Conservation (phyloP, 2,888 invertebrate genomes). For the Diplolepis rosae region DNA sequence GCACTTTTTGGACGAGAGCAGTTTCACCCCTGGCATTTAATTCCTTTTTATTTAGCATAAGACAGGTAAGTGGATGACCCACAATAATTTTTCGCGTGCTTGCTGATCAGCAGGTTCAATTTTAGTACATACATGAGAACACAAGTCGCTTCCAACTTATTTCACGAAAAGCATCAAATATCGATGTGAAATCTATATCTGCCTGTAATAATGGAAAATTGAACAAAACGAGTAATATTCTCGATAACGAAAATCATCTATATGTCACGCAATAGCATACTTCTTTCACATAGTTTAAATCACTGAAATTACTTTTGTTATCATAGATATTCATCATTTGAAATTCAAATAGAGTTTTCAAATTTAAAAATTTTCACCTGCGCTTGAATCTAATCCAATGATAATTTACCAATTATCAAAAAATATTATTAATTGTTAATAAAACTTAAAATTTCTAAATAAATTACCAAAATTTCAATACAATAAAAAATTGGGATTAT, state of each 20-base stretch:
- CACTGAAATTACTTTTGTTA: constrained; percentile 18
- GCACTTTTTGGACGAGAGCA: constrained; percentile 49
- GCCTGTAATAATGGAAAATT: constrained; percentile 28
- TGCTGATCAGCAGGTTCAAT: constrained; percentile 11
- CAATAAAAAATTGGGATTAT: too few species aligned
- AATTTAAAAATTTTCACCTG: neutral
- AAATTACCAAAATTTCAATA: too few species aligned
- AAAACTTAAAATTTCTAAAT: too few species aligned
- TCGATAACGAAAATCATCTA: constrained; percentile 24
- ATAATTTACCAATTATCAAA: neutral
- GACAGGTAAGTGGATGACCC: neutral
- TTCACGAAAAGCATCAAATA: constrained; percentile 18
- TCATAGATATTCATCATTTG: neutral
- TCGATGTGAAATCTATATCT: constrained; percentile 27
- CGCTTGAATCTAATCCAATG: neutral
- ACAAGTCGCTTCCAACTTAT: constrained; percentile 1
- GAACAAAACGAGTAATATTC: constrained; percentile 27
- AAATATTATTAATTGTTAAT: too few species aligned
- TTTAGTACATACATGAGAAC: constrained; percentile 13
- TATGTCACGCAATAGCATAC: constrained; percentile 27
- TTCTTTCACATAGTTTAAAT: constrained; percentile 3
- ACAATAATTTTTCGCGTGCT: neutral
- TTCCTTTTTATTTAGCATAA: constrained; percentile 29
- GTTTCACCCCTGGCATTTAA: constrained; percentile 38
- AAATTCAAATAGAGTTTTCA: too few species aligned